A percentile compares a stretch with the other conserved stretches of the same genome.
phyloP scores from a whole-genome alignment of 2,113 vertebrate species.

The Nicator chloris region DNA sequence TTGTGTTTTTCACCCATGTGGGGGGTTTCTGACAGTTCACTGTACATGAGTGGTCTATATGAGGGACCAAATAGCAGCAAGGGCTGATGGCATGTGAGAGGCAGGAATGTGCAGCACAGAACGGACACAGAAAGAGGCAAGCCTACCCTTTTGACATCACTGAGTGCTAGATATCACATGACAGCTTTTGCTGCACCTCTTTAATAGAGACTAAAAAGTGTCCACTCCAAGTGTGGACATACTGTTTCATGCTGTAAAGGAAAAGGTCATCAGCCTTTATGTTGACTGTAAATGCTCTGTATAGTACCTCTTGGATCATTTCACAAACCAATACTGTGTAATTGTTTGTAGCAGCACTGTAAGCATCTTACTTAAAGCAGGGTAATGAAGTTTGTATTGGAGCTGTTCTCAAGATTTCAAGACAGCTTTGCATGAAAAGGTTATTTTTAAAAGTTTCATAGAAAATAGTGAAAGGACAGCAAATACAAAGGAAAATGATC shows the following conservation, averaged over 20 bases:
- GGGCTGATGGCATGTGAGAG: neutral
- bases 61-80: neutral
- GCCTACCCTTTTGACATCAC: neutral
- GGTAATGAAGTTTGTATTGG: neutral
- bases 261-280: neutral
- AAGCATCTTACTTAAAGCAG: neutral
- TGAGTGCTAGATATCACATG: neutral
- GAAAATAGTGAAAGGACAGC: neutral
- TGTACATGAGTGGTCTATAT: neutral
- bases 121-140: neutral
- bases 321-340: neutral
- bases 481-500: neutral
- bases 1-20: neutral
- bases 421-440: neutral
- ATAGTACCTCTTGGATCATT: neutral
- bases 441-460: neutral
- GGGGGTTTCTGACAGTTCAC: neutral
- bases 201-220: neutral
- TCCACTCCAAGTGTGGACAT: fast-evolving
- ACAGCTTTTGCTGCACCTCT: neutral
- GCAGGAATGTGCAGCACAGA: neutral
- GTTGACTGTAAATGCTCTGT: neutral
- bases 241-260: neutral
- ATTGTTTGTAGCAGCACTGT: neutral
- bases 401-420: neutral